Evolutionary conservation across 2,888 invertebrate genomes (phyloP).

Genomic region (Callyntrura sp.): DNA sequence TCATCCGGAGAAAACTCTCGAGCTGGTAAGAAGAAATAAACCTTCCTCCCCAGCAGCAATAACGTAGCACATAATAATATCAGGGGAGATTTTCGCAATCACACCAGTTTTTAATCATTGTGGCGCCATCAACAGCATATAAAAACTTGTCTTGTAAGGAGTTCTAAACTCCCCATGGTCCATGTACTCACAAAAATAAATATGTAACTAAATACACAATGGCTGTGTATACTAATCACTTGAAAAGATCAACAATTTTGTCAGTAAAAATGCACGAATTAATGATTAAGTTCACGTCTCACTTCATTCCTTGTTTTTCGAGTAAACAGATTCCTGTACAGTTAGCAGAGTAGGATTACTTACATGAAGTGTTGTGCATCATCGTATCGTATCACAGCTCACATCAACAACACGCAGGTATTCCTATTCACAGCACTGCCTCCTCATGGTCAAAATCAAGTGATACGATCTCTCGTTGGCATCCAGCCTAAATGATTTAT

Average conservation of each 20-base stretch:
- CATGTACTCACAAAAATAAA: background rate
- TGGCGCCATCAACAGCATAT: constrained; percentile 51
- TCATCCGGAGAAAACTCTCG: constrained; percentile 75
- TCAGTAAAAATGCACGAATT: constrained; percentile 52
- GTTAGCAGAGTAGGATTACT: no score
- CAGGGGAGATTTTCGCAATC: background rate
- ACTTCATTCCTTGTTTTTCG: constrained; percentile 45
- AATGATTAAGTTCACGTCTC: constrained; percentile 67
- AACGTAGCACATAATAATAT: background rate
- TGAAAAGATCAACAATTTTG: background rate
- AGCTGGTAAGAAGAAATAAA: constrained; percentile 70
- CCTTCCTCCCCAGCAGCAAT: background rate
- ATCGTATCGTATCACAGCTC: background rate
- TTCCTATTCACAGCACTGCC: background rate
- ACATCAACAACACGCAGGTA: constrained; percentile 15
- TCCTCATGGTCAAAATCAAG: constrained; percentile 20
- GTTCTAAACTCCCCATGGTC: background rate
- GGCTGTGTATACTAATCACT: constrained; percentile 20
- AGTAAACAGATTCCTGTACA: constrained; percentile 14
- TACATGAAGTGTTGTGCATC: no score
- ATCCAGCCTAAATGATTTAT: constrained; percentile 75
- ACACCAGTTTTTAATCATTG: constrained; percentile 26
- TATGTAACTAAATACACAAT: background rate
- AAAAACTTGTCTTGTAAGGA: constrained; percentile 28
- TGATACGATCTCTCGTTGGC: constrained; percentile 68